These are phyloP conservation scores for Ctenosaura bakeri DNA, from an alignment of 2,797 vertebrate genomes.

Conservation along the genomic window DNA sequence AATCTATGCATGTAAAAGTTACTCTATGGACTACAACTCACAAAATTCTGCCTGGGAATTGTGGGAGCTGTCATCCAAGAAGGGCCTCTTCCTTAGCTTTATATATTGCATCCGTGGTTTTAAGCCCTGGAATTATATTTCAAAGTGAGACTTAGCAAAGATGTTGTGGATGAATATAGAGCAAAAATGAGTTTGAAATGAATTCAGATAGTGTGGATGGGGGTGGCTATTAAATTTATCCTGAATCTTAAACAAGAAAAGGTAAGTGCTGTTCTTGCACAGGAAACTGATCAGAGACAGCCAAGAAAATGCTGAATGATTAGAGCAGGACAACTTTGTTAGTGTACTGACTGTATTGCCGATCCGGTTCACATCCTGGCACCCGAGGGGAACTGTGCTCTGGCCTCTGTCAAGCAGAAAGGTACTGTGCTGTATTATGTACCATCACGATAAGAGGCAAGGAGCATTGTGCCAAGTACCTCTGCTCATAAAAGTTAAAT, in stretches of 20 bases:
- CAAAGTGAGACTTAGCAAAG: constrained; percentile 18
- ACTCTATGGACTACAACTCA: too few species aligned
- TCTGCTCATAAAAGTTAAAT: constrained; percentile 2
- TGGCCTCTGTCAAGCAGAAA: background rate
- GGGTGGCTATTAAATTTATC: background rate
- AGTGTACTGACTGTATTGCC: background rate
- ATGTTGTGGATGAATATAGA: background rate
- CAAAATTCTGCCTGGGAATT: too few species aligned
- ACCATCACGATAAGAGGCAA: constrained; percentile 11
- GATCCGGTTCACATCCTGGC: background rate
- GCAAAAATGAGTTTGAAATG: background rate
- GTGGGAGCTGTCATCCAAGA: too few species aligned
- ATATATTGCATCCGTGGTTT: background rate
- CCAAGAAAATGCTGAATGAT: background rate
- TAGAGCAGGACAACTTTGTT: background rate
- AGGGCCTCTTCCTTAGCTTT: too few species aligned
- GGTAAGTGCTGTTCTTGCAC: background rate
- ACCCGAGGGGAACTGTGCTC: background rate
- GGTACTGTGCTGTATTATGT: background rate
- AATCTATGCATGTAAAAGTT: too few species aligned
- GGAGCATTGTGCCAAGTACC: constrained; percentile 12
- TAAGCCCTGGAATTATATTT: background rate
- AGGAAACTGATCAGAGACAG: background rate
- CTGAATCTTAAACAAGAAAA: constrained; percentile 10
- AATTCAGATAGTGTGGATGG: background rate